These are phyloP conservation scores for Yponomeuta evonymella DNA, from an alignment of 2,888 invertebrate genomes.

Conservation along the genomic window DNA sequence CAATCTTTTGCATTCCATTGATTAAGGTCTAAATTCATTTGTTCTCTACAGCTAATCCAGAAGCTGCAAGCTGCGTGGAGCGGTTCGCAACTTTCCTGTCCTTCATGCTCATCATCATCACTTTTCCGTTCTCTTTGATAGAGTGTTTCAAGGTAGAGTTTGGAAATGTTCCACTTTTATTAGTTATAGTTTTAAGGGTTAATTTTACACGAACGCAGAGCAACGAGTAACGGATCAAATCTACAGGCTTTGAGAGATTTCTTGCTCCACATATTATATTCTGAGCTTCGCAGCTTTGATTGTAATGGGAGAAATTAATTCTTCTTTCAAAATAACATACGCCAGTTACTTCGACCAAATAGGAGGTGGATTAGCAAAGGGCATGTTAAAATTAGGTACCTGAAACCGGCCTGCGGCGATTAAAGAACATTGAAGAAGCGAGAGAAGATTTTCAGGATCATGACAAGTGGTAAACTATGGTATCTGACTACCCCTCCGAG, in stretches of 20 bases:
- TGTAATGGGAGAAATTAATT: background rate
- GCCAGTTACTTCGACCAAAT: no score
- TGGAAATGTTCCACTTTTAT: background rate
- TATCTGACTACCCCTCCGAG: no score
- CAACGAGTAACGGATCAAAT: background rate
- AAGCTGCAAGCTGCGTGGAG: conserved; percentile 83
- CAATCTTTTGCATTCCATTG: background rate
- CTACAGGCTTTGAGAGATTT: background rate
- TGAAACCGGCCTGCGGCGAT: no score
- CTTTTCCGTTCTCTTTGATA: conserved; percentile 89
- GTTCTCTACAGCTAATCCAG: conserved; percentile 77
- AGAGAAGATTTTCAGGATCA: no score
- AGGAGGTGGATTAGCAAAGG: no score
- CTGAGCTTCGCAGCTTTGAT: background rate
- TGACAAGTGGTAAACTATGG: no score
- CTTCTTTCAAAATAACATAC: no score
- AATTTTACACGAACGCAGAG: background rate
- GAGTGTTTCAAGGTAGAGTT: conserved; percentile 85
- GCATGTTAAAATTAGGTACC: no score
- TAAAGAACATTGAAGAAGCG: no score
- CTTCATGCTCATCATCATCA: conserved; percentile 82
- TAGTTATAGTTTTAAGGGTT: background rate
- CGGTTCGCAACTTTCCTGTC: conserved; percentile 83
- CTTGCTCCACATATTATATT: background rate
- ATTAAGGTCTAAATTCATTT: conserved; percentile 28